Conservation (phyloP, 2,888 invertebrate species). For the Aplocera efformata region DNA sequence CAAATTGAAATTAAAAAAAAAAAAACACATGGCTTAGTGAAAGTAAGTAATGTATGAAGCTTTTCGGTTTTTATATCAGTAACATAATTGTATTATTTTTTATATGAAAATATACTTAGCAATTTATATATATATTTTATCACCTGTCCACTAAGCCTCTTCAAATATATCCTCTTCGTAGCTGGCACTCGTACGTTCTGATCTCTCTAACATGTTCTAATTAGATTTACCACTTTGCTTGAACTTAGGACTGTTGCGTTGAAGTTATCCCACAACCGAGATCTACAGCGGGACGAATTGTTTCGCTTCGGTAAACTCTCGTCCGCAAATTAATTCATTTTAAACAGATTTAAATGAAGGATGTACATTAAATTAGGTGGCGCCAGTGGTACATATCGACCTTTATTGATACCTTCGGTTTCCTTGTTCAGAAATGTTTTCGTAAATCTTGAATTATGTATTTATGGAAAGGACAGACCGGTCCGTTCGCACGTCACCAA, state of each 20-base stretch:
- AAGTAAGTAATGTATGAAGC: too few species aligned
- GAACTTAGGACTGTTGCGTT: slow-evolving; percentile 36
- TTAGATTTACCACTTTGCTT: slow-evolving; percentile 41
- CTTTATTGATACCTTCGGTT: slow-evolving; percentile 2
- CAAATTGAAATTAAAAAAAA: too few species aligned
- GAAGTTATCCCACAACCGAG: slow-evolving; percentile 33
- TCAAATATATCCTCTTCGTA: slow-evolving; percentile 23
- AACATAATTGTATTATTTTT: too few species aligned
- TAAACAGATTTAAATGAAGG: slow-evolving; percentile 29
- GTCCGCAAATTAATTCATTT: slow-evolving; percentile 34
- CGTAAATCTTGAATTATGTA: slow-evolving; percentile 27
- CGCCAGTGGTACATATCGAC: not conserved
- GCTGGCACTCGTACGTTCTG: slow-evolving; percentile 18
- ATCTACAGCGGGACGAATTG: slow-evolving; percentile 36
- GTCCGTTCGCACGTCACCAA: slow-evolving; percentile 32
- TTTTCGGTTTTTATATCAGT: too few species aligned
- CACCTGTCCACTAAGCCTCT: slow-evolving; percentile 23
- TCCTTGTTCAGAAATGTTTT: slow-evolving; percentile 9
- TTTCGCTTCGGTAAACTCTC: slow-evolving; percentile 37
- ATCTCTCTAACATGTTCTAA: slow-evolving; percentile 31
- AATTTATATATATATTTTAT: too few species aligned
- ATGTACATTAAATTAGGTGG: slow-evolving; percentile 8
- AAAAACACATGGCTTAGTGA: too few species aligned
- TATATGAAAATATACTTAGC: too few species aligned
- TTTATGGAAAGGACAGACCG: slow-evolving; percentile 26